Conservation (phyloP, 2,113 vertebrate genomes). For the Oceanodroma tethys region DNA sequence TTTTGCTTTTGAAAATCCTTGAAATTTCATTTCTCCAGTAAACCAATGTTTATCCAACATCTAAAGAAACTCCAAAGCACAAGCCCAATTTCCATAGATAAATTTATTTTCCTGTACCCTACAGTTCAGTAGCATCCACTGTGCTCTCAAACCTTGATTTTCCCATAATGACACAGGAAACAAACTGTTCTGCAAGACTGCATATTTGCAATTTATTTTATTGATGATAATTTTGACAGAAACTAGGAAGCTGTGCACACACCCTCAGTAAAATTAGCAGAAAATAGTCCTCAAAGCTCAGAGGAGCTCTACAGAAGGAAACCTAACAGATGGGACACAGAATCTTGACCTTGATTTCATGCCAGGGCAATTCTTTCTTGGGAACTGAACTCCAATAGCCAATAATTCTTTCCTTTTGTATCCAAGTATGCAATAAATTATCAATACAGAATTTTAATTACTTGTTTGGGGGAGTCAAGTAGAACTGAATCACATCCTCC, state of each 20-base stretch:
- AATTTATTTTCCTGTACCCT: not conserved
- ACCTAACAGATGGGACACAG: not conserved
- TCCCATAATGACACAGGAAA: not conserved
- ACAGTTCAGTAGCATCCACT: not conserved
- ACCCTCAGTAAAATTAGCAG: not conserved
- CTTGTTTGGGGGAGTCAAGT: not conserved
- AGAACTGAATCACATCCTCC: not conserved
- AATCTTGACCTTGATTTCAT: slow-evolving; percentile 22
- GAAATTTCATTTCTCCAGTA: not conserved
- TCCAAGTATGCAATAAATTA: slow-evolving; percentile 1
- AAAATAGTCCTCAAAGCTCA: not conserved
- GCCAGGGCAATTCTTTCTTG: not conserved
- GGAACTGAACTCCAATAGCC: not conserved
- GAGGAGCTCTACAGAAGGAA: not conserved
- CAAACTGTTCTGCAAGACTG: not conserved
- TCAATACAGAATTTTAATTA: slow-evolving; percentile 12
- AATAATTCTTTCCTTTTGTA: not conserved
- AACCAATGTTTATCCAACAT: not conserved
- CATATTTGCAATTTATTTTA: slow-evolving; percentile 4
- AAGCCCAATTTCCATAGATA: not conserved
- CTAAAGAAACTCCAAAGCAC: not conserved
- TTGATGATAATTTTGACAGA: slow-evolving; percentile 11
- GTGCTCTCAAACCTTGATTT: not conserved
- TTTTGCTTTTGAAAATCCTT: not conserved
- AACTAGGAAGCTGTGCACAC: not conserved